phyloP scores from a whole-genome alignment of 2,888 invertebrate species.

The Eilema depressum region DNA sequence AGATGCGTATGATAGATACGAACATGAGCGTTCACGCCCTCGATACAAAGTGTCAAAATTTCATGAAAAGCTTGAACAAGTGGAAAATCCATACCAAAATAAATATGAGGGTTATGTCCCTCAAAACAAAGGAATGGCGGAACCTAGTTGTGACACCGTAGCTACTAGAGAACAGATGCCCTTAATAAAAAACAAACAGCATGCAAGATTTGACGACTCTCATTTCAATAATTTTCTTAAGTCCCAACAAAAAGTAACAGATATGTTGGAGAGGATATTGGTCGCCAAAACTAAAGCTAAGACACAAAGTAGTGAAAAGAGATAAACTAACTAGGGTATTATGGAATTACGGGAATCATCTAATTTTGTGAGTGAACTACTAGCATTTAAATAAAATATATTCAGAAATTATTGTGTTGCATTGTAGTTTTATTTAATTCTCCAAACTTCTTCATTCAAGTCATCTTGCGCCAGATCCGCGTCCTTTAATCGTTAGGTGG shows the following conservation, averaged over 20 bases:
- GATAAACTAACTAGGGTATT: not conserved
- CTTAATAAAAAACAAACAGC: constrained; percentile 56
- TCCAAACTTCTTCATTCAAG: not conserved
- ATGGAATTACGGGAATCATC: not conserved
- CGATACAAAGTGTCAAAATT: constrained; percentile 51
- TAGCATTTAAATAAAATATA: not conserved
- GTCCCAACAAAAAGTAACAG: constrained; percentile 78
- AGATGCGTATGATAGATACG: constrained; percentile 16
- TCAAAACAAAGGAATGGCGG: constrained; percentile 27
- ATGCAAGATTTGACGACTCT: constrained; percentile 61
- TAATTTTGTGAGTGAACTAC: not conserved
- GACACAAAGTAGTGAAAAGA: constrained; percentile 59
- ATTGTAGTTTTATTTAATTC: not conserved
- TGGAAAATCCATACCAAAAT: constrained; percentile 28
- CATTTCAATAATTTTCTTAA: constrained; percentile 74
- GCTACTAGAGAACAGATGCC: constrained; percentile 67
- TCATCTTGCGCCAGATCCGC: not conserved
- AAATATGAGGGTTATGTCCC: constrained; percentile 54
- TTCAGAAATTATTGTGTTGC: not conserved
- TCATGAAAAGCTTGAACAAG: constrained; percentile 60
- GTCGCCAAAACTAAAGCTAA: constrained; percentile 60
- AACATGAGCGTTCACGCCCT: constrained; percentile 28
- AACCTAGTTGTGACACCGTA: constrained; percentile 51
- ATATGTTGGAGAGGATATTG: constrained; percentile 74
- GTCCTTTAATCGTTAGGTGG: not conserved